phyloP scores from a whole-genome alignment of 2,797 vertebrate genomes.

The Loriculus beryllinus region DNA sequence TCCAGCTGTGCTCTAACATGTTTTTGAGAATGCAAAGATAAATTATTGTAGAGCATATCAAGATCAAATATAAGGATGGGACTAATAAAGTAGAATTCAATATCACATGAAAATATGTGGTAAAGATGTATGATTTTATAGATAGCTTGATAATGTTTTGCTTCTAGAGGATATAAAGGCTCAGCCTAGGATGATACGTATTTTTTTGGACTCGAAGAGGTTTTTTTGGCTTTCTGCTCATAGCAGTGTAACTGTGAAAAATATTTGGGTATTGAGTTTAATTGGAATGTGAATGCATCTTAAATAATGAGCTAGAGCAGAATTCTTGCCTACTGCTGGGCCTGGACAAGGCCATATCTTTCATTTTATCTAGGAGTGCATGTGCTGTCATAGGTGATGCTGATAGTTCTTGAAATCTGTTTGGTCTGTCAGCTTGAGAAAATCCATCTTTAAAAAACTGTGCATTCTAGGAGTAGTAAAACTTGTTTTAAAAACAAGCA shows the following conservation, averaged over 20 bases:
- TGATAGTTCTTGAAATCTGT: neutral
- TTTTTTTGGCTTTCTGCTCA: neutral
- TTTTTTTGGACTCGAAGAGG: neutral
- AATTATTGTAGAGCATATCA: neutral
- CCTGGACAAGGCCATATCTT: neutral
- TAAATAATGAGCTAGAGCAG: neutral
- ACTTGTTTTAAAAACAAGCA: neutral
- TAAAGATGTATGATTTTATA: neutral
- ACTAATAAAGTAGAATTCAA: neutral
- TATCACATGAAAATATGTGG: neutral
- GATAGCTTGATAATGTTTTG: neutral
- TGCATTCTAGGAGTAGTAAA: neutral
- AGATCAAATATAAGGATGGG: neutral
- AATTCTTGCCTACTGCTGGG: neutral
- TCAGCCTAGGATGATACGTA: neutral
- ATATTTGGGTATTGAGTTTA: neutral
- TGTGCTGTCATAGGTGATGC: neutral
- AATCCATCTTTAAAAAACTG: neutral
- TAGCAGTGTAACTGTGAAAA: neutral
- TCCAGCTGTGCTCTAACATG: neutral
- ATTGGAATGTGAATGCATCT: neutral
- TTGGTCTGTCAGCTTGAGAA: neutral
- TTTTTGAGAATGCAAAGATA: neutral
- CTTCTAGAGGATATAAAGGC: neutral
- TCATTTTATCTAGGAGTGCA: neutral